Evolutionary conservation across 1,140 invertebrate species (phyloP).

Genomic region (Streblospio benedicti): DNA sequence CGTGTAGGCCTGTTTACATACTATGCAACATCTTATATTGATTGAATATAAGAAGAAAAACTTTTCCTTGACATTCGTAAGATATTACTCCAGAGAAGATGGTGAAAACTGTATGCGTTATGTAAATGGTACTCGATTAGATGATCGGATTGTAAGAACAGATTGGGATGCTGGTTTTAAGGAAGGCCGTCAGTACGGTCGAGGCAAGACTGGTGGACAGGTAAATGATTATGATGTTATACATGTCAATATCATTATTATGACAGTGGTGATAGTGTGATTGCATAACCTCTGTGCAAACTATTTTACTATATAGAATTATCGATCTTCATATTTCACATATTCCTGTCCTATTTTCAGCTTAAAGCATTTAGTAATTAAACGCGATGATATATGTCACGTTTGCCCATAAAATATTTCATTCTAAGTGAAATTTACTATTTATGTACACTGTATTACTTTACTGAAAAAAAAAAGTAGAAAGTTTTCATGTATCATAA

Average conservation of each 20-base stretch:
- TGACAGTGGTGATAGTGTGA: not conserved
- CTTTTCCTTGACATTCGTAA: too few species aligned
- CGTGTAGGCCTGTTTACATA: too few species aligned
- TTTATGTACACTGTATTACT: too few species aligned
- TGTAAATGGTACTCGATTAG: slow-evolving; percentile 90
- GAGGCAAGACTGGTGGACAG: slow-evolving; percentile 97
- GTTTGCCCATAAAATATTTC: too few species aligned
- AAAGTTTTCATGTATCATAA: too few species aligned
- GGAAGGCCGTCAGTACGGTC: slow-evolving; percentile 94
- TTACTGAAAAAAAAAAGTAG: too few species aligned
- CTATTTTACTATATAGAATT: not conserved
- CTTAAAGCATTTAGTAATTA: too few species aligned
- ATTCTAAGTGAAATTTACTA: too few species aligned
- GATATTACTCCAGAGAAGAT: slow-evolving; percentile 76
- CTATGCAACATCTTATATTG: too few species aligned
- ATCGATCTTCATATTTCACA: not conserved
- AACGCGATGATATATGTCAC: too few species aligned
- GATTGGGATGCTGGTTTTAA: slow-evolving; percentile 99
- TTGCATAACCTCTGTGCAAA: slow-evolving; percentile 6
- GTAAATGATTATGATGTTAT: too few species aligned
- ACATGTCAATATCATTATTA: slow-evolving; percentile 24
- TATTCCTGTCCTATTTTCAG: not conserved
- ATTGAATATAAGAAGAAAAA: too few species aligned
- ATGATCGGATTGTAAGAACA: slow-evolving; percentile 92
- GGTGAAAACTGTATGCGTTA: slow-evolving; percentile 91